phyloP scores from a whole-genome alignment of 2,888 invertebrate genomes.

The Andrena camellia region DNA sequence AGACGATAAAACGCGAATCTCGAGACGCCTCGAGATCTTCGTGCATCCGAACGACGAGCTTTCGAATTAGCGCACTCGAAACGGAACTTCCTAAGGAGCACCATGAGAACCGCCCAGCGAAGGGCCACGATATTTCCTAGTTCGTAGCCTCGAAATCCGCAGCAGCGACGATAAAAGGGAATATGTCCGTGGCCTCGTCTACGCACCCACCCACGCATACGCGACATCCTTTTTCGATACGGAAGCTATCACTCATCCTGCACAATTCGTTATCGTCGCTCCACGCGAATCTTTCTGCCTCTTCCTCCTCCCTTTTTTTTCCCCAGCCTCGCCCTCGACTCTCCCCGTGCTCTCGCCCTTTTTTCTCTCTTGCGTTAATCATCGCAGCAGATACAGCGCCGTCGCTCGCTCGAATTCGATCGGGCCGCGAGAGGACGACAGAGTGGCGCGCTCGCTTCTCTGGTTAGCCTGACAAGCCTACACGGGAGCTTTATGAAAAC shows the following conservation, averaged over 20 bases:
- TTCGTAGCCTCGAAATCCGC: conserved; percentile 38
- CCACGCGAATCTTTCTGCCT: conserved; percentile 46
- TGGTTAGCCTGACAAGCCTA: not conserved
- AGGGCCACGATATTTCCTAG: conserved; percentile 12
- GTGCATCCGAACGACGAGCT: conserved; percentile 4
- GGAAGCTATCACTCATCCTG: conserved; percentile 81
- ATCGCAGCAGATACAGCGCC: conserved; percentile 7
- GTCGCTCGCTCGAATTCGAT: not conserved
- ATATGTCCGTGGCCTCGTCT: conserved; percentile 56
- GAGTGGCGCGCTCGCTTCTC: too few relatives aligned
- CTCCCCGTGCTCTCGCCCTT: too few relatives aligned
- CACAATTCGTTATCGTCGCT: conserved; percentile 66
- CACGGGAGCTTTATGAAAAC: too few relatives aligned
- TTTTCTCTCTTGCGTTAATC: not conserved
- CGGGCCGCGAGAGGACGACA: not conserved
- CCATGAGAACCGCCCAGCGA: not conserved
- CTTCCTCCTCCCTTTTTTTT: conserved; percentile 28
- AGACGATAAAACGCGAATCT: conserved; percentile 40
- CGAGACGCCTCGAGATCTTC: conserved; percentile 31
- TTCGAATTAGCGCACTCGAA: conserved; percentile 9
- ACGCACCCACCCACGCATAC: conserved; percentile 72
- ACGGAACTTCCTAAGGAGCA: conserved; percentile 18
- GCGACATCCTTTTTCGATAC: conserved; percentile 80
- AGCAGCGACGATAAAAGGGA: conserved; percentile 43
- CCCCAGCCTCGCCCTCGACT: conserved; percentile 42